Evolutionary conservation across 2,113 vertebrate genomes (phyloP).

Genomic region (Toxotes chatareus): DNA sequence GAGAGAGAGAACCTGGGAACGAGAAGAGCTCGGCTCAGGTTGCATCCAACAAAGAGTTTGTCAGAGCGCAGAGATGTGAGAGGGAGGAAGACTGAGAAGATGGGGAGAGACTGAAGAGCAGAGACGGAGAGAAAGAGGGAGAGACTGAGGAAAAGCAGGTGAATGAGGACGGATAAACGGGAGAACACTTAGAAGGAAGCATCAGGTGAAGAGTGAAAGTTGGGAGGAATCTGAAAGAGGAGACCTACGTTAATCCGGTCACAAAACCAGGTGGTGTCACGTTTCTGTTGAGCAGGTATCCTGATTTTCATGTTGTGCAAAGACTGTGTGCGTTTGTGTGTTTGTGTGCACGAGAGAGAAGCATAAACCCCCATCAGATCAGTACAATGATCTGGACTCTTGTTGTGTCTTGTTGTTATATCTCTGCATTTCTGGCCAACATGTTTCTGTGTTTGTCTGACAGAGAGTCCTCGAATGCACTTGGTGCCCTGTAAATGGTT

Average conservation of each 20-base stretch:
- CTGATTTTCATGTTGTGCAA: constrained; percentile 41
- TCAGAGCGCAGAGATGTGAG: constrained; percentile 47
- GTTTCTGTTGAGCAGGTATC: constrained; percentile 62
- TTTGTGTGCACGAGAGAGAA: not conserved
- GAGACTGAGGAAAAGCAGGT: constrained; percentile 15
- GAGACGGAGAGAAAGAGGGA: constrained; percentile 15
- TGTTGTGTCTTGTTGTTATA: not conserved
- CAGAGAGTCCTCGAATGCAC: too few species aligned
- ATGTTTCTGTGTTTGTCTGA: not conserved
- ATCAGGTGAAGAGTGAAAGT: constrained; percentile 31
- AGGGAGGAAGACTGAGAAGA: constrained; percentile 36
- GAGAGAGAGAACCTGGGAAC: constrained; percentile 78
- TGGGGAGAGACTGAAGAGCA: constrained; percentile 40
- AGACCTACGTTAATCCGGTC: not conserved
- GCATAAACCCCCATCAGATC: not conserved
- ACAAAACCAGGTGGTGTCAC: constrained; percentile 45
- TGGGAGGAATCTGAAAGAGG: constrained; percentile 31
- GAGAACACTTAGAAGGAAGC: constrained; percentile 1
- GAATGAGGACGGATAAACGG: not conserved
- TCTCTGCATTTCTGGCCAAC: too few species aligned
- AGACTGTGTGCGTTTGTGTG: not conserved
- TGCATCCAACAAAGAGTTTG: constrained; percentile 76
- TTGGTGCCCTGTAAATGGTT: not conserved
- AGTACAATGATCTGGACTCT: not conserved
- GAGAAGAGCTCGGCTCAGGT: constrained; percentile 74